Conservation (phyloP, 2,113 vertebrate genomes). For the Psittacus erithacus region DNA sequence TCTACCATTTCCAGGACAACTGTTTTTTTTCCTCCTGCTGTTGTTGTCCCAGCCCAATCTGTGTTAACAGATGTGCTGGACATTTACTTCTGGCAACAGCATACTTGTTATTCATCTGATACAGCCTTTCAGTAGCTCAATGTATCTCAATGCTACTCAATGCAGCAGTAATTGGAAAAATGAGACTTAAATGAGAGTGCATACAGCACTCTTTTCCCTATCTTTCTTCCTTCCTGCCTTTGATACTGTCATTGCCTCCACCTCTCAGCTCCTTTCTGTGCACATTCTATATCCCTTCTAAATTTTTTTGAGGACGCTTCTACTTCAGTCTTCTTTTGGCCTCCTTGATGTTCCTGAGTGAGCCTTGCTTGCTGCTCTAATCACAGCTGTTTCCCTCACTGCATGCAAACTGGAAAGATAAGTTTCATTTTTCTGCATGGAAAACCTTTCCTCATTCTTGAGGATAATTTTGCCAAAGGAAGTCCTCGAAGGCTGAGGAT, state of each 20-base stretch:
- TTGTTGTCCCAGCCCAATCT: not conserved
- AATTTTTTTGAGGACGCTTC: not conserved
- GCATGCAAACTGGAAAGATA: not conserved
- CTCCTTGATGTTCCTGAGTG: not conserved
- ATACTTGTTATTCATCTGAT: not conserved
- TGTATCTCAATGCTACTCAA: not conserved
- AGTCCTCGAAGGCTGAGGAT: not conserved
- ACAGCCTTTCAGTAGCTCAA: not conserved
- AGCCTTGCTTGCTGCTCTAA: not conserved
- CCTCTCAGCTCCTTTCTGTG: not conserved
- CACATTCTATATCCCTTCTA: not conserved
- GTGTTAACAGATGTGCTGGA: not conserved
- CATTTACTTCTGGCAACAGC: not conserved
- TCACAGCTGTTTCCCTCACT: not conserved
- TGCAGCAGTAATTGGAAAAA: not conserved
- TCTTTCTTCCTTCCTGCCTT: not conserved
- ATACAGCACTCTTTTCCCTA: not conserved
- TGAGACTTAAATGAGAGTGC: not conserved
- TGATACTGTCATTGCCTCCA: not conserved
- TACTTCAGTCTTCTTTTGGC: not conserved
- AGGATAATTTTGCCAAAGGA: not conserved
- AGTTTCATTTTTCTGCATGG: not conserved
- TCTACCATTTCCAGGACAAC: not conserved
- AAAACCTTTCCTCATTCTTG: not conserved
- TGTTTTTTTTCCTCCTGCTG: not conserved